Base-by-base conservation (phyloP, 2,797 vertebrate species). In the Xenopus petersii region DNA sequence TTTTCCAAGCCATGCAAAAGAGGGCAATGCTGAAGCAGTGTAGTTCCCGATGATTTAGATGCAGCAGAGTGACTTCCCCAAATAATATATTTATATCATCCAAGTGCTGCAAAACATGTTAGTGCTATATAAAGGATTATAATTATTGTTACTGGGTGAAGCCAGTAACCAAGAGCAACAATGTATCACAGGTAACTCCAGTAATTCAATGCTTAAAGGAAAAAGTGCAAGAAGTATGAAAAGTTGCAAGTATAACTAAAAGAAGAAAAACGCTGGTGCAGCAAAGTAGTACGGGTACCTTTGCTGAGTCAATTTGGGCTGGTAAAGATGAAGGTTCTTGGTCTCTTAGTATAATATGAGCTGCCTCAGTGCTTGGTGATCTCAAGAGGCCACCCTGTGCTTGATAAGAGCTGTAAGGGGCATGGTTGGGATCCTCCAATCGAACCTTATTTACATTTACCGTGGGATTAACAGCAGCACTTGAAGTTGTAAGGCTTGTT, bases 281-380 rank as follows among this genome's bases (percentile, higher is more conserved):
- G 79, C 80, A 67, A 46, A 0, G 71, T 74, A 82, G 90, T 92
- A 84, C 81, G 86, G 93, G 94, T 97, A 98, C 96, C 96, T 98
- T 94, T 89, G 94, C 49, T 83, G 91, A 94, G 80, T 96, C 95
- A 95, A 93, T 91, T 87, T 92, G 94, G 86, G 94, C 88, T 82
- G 91, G 85, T 92, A 94, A 89, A 86, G 93, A 85, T 75, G 90
- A 81, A 70, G 89, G 81, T 72, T 95, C 94, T 91, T 92, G 93
- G 84, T 95, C 95, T 84, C 93, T 94, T 92, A 94, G 91, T 88
- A 91, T 91, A 92, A 93, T 83, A 89, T 90, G 95, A 93, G 92
- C 89, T 91, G 94, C 94, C 93, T 96, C 96, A 85, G 94, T 88
- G 91, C 91, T 89, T 85, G 96, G 90, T 88, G 93, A 86, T 94